Base-by-base conservation (phyloP, 2,888 invertebrate species). In the Serrognathus titanus region DNA sequence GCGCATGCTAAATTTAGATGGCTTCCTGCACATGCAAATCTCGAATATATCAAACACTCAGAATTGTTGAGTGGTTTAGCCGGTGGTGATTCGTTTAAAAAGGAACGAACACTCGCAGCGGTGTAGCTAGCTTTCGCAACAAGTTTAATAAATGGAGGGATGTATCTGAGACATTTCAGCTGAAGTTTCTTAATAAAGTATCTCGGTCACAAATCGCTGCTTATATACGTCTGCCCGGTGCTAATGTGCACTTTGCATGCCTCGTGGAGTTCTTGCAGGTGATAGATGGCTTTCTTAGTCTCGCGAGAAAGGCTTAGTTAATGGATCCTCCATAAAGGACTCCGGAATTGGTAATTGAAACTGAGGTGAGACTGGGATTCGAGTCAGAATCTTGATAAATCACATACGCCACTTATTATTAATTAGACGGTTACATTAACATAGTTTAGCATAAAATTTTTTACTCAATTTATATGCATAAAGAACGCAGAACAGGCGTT, bases 131-230 rank as follows among this genome's bases (percentile, higher is more conserved):
- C 43, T 43, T 9, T 43, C 12, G 57, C 57, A 57, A 57, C 57
- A 57, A 57, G 57, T 57, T 57, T 57, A 57, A 57, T 57, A 51
- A 57, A 57, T 57, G 57, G 57, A 43, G 35, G 41, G 57, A 52
- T 51, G 57, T 57, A 43, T 48, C 51, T 41, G 52, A 51, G 51
- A 52, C 52, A 52, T 41, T 48, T 36, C 39, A 48, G 48, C 11
- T 37, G 12, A 41, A 41, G 41, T 24, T 37, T 41, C 48, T 48
- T 35, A 43, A 41, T 13, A 12, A 13, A 43, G 43, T 53, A 50
- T 47, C 51, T 51, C 56, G 57, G 59, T 79, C 80, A 71, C 79
- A 79, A 76, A 79, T 64, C 62, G 64, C 57, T 50, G 63, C 61
- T 63, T 64, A 63, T 59, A 52, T 61, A 63, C 60, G 58, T 63